Base-by-base conservation (phyloP, 1,140 invertebrate genomes). In the Leptopilina boulardi region DNA sequence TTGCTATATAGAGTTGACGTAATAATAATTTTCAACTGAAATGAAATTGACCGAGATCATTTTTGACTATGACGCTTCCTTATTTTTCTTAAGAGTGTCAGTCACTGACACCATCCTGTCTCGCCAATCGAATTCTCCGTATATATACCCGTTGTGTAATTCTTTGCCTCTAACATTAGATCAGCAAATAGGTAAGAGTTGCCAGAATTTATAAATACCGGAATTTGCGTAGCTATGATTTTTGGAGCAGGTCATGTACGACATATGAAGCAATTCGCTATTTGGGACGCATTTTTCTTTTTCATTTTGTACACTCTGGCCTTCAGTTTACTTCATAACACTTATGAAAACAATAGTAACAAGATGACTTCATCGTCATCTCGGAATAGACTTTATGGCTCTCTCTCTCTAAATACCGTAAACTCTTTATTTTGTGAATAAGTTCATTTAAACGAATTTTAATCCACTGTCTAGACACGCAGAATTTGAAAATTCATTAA, bases 201-300 rank as follows among this genome's bases (percentile, higher is more conserved):
- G 89, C 89, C 89, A 90, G 85, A 86, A 90, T 88, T 90, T 90
- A 90, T 90, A 90, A 90, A 90, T 90, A 89, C 88, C 88, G 87
- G 84, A 88, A 89, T 89, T 88, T 80, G 82, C 81, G 80, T 80
- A 84, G 83, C 80, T 80, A 18, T 73, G 81, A 56, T 81, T 86
- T 83, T 81, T 82, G 76, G 77, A 86, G 83, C 84, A 85, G 85
- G 83, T 84, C 82, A 78, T 79, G 73, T 76, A 78, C 80, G 80
- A 89, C 86, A 85, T n/a, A n/a, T 86, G 80, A 84, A 82, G 77
- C 87, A 83, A 83, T 76, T 74, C 76, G 77, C 77, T 77, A 77
- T 72, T 73, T 73, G 79, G 54, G 56, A 73, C 44, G 54, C 77
- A 51, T n/a, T 66, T 66, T 66, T 30, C n/a, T 26, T 15, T 4